Base-by-base conservation (phyloP, 2,113 vertebrate genomes). In the Lynx canadensis region DNA sequence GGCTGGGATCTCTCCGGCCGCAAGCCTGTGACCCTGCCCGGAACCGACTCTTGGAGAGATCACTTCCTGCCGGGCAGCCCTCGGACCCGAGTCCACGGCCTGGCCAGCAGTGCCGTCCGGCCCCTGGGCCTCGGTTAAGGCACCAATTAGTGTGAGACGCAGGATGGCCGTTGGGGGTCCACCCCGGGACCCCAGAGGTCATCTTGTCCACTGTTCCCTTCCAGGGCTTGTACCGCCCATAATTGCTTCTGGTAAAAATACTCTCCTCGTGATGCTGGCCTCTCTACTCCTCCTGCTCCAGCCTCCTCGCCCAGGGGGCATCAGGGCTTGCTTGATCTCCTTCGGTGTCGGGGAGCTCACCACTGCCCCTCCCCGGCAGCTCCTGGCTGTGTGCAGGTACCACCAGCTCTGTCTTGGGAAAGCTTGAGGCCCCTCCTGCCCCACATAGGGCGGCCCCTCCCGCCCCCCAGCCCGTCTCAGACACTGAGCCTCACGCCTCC, bases 101-200 rank as follows among this genome's bases (percentile, higher is more conserved):
- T 5, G 60, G 48, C 15, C 3, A 38, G 4, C 33, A 2, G 23
- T 27, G 12, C 8, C 9, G 12, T 36, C 78, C 31, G 16, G 55
- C 14, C 87, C 7, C 27, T 19, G 13, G 12, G 76, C 27, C 52
- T 15, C 29, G 9, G 0, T 3, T 21, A 45, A 55, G 69, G 36
- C 19, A 52, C n/a, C 10, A 45, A 18, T 65, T 29, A 21, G 41
- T 57, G n/a, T 21, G 65, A 78, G 52, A 65, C 10, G 25, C 4
- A 0, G 50, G 45, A 23, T 3, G 1, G 18, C 7, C 1, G 19
- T 4, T 3, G 15, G 50, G 21, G 41, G 19, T 25, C n/a, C 78
- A 14, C 6, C 66, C 45, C 41, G 3, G 8, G 10, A 15, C 65
- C 50, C 65, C 16, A 48, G 48, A 12, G 33, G 16, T 45, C 66